Base-by-base conservation (phyloP, 37 sponge, comb jelly and placozoan genomes). In the Cladorhizidae sp. region DNA sequence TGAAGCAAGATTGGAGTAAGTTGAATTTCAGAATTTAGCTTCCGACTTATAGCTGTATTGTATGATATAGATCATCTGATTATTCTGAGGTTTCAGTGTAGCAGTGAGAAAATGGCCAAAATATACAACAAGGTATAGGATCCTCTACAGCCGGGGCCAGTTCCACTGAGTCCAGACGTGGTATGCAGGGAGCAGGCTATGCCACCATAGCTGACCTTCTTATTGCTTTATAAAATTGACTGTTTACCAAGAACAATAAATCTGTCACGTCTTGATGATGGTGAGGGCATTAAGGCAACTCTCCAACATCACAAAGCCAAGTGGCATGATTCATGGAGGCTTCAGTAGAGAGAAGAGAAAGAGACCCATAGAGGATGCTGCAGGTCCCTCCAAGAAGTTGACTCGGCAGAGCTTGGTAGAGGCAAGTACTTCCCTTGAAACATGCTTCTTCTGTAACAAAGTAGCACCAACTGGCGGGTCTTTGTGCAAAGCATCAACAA, bases 31-130 rank as follows among this genome's bases (percentile, higher is more conserved):
- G n/a, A n/a, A n/a, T n/a, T n/a, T n/a, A n/a, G n/a, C n/a, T n/a
- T n/a, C n/a, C n/a, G n/a, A n/a, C n/a, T n/a, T n/a, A n/a, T n/a
- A n/a, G n/a, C n/a, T n/a, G n/a, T n/a, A n/a, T n/a, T n/a, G n/a
- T n/a, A n/a, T n/a, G n/a, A n/a, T n/a, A n/a, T n/a, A n/a, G n/a
- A n/a, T n/a, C n/a, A n/a, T n/a, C n/a, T n/a, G n/a, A n/a, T n/a
- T n/a, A n/a, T n/a, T n/a, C n/a, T n/a, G n/a, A n/a, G n/a, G n/a
- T n/a, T n/a, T n/a, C n/a, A n/a, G n/a, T n/a, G n/a, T n/a, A n/a
- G n/a, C n/a, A n/a, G n/a, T n/a, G n/a, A n/a, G n/a, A n/a, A n/a
- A 17, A 80, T 88, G 41, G 77, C 88, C 73, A 92, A 92, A 62
- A 80, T 85, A 67, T 88, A 88, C 80, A 80, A 88, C 80, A 80